Base-by-base conservation (phyloP, 2,113 vertebrate genomes). In the Accipiter cooperii region DNA sequence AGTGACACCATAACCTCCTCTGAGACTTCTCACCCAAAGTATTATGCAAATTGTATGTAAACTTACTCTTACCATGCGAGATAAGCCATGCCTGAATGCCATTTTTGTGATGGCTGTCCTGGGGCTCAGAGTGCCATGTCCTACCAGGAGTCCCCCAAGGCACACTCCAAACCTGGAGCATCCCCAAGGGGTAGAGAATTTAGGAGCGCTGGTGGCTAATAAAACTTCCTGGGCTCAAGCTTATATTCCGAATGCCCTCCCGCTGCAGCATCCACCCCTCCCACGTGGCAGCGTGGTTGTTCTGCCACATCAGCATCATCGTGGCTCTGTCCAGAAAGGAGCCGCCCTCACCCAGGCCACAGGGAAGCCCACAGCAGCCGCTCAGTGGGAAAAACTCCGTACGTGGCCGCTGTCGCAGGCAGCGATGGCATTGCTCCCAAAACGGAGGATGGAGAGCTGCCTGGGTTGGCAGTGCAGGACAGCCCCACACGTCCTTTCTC, bases 41-140 rank as follows among this genome's bases (percentile, higher is more conserved):
- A 61, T 74, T 63, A 82, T 74, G 63, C 89, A 96, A 97, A 96
- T 29, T 44, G 5, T 38, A 89, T 73, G 81, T 54, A 87, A 94
- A 97, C 40, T 78, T 52, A 26, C 47, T 69, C 55, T 89, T 57
- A 22, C 19, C 57, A 26, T 52, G 51, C 2, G 17, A 65, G 25
- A 6, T 9, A 52, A 49, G 74, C 65, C n/a, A 10, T 58, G 49
- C 33, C 55, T 52, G 29, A 69, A 63, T 92, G 61, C 47, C 40
- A 18, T 46, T 84, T 91, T 68, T 75, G 17, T 71, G 60, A 17
- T 4, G 44, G 40, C 25, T 71, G n/a, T 71, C 18, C 68, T 89
- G 68, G 26, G 55, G 34, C 66, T 80, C 40, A 28, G 25, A 65
- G 28, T 46, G 55, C 31, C 47, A 10, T 9, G 11, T 77, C 54